phyloP scores from a whole-genome alignment of 2,113 vertebrate species.

The Platanista minor region DNA sequence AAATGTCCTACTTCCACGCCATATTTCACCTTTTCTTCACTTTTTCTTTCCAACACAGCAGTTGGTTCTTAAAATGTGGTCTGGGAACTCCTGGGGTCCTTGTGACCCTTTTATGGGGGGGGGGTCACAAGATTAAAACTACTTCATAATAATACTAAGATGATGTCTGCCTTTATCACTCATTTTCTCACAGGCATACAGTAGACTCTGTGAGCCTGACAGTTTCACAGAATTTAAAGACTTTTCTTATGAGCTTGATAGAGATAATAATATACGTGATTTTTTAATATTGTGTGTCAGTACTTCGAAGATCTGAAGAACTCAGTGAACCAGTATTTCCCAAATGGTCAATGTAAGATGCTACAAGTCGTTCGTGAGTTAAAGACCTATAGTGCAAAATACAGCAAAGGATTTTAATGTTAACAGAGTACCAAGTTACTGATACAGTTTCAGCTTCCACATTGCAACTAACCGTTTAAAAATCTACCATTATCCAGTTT shows the following conservation, averaged over 20 bases:
- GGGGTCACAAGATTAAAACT: neutral
- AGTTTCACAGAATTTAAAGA: neutral
- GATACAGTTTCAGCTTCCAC: neutral
- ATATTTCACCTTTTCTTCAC: neutral
- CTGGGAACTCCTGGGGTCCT: neutral
- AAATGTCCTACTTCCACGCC: neutral
- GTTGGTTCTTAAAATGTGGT: neutral
- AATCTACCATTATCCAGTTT: neutral
- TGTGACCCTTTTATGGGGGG: neutral
- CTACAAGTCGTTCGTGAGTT: neutral
- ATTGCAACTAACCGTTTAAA: neutral
- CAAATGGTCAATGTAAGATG: neutral
- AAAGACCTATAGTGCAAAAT: neutral
- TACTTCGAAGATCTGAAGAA: neutral
- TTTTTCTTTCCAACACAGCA: neutral
- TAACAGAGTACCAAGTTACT: neutral
- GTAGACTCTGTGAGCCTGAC: neutral
- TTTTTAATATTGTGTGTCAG: neutral
- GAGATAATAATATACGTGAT: neutral
- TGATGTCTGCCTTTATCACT: neutral
- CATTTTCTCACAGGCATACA: neutral
- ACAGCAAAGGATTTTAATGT: neutral
- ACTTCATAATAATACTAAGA: neutral
- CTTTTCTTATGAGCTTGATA: neutral
- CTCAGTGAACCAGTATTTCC: neutral